Percentiles rank a stretch among this genome's conserved stretches.
Conservation (phyloP, 2,797 vertebrate species). For the Pipistrellus nathusii region DNA sequence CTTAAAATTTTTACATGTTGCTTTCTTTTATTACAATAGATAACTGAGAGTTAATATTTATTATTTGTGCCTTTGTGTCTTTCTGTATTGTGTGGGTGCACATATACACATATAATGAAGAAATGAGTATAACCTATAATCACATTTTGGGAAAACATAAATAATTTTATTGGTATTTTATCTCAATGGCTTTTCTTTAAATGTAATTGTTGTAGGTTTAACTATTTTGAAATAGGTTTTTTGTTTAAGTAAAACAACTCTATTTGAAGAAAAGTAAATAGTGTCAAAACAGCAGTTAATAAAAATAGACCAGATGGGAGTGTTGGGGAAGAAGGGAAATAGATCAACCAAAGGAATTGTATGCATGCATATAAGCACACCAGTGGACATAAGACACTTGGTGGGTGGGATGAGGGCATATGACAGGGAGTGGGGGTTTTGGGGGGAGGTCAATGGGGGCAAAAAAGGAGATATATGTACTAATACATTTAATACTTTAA, state of each 20-base stretch:
- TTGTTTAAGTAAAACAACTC: background rate
- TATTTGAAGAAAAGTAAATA: background rate
- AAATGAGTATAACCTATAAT: background rate
- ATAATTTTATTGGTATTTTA: background rate
- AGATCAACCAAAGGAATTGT: too few species aligned
- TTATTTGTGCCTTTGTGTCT: background rate
- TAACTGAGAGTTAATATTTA: background rate
- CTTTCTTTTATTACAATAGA: background rate
- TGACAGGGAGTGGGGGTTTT: too few species aligned
- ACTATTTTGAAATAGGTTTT: background rate
- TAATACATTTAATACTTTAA: too few species aligned
- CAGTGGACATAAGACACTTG: too few species aligned
- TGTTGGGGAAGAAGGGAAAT: too few species aligned
- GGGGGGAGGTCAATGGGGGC: too few species aligned
- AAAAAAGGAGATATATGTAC: too few species aligned
- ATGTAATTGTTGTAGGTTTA: background rate
- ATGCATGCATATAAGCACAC: too few species aligned
- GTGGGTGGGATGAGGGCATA: too few species aligned
- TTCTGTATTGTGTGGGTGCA: background rate
- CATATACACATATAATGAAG: background rate
- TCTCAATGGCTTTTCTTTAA: background rate
- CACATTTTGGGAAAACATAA: background rate
- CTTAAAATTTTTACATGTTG: background rate
- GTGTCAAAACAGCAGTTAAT: background rate
- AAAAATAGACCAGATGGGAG: background rate